Evolutionary conservation across 1,140 invertebrate species (phyloP), one percentile per base, ranked within the genome.

Genomic region (Panagrolaimus sp.): DNA sequence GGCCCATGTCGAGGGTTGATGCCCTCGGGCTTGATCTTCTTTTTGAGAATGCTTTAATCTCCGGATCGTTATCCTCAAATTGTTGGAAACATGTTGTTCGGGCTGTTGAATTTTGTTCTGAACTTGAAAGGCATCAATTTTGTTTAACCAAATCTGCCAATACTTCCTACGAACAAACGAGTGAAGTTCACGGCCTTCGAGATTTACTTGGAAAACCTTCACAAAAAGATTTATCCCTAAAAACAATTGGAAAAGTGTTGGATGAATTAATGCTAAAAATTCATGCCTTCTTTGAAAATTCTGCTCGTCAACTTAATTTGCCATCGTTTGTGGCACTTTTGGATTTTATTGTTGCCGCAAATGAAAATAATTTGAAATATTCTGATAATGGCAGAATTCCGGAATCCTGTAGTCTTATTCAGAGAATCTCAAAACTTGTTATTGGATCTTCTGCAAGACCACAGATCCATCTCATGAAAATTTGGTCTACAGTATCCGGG

Each of bases 211-310:
- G n/a, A 52, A 21, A n/a, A 10, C 17, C 17, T 21, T 24, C 26
- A 1, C n/a, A 52, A 52, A n/a, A n/a, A n/a, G 26, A 21, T 9
- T 15, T 52, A 24, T 24, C 48, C 8, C 15, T 52, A 24, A 52
- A 52, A 8, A 52, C 48, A n/a, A n/a, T 52, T 14, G 48, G 48
- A 0, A n/a, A 24, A 0, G 48, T 52, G 0, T 24, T 52, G 4
- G 48, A 52, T 8, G 48, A 52, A 52, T 24, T 52, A 15, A 52
- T 52, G 48, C 48, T 52, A n/a, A 52, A 52, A 52, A 52, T 24
- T 21, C 48, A 52, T 14, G 48, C n/a, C 15, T 24, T 52, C 9
- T 52, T 52, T 10, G 48, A 52, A 5, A n/a, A 21, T 10, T n/a
- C 48, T 24, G 48, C 48, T 1, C 26, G 48, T 12, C 48, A 52